Percentiles rank a stretch among this genome's conserved stretches.
These are phyloP conservation scores for Portunus trituberculatus DNA, from an alignment of 1,140 invertebrate species.

Conservation along the genomic window DNA sequence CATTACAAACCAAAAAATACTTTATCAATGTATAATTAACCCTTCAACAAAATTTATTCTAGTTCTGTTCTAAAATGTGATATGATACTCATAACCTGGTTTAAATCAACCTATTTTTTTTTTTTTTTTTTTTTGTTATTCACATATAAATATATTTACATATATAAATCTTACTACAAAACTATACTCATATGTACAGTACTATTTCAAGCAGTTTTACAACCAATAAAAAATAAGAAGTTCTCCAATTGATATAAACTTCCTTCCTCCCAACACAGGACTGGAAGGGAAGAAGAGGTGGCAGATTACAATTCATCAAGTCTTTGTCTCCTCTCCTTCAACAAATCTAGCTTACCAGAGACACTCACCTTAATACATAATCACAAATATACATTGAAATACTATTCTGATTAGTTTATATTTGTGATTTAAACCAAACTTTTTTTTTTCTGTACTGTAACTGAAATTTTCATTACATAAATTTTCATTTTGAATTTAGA, in stretches of 20 bases:
- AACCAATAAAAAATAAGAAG: background rate
- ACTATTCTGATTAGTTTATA: too few species aligned
- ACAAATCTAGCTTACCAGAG: background rate
- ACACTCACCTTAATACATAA: too few species aligned
- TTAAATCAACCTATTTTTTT: background rate
- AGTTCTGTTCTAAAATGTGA: background rate
- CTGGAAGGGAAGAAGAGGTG: background rate
- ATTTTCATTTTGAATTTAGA: too few species aligned
- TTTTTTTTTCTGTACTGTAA: too few species aligned
- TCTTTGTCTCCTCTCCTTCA: background rate
- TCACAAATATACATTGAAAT: too few species aligned
- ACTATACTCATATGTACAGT: constrained; percentile 23
- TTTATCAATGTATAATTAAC: background rate
- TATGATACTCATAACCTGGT: background rate
- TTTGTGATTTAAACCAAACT: too few species aligned
- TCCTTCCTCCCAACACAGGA: background rate
- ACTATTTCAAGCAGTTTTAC: background rate
- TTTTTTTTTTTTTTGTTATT: background rate
- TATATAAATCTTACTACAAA: constrained; percentile 31
- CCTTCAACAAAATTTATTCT: background rate
- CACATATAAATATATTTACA: constrained; percentile 34
- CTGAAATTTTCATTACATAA: too few species aligned
- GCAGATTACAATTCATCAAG: background rate
- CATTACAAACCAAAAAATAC: background rate
- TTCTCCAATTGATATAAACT: background rate